Base-by-base conservation (phyloP, 2,113 vertebrate species). In the Sylvia atricapilla region DNA sequence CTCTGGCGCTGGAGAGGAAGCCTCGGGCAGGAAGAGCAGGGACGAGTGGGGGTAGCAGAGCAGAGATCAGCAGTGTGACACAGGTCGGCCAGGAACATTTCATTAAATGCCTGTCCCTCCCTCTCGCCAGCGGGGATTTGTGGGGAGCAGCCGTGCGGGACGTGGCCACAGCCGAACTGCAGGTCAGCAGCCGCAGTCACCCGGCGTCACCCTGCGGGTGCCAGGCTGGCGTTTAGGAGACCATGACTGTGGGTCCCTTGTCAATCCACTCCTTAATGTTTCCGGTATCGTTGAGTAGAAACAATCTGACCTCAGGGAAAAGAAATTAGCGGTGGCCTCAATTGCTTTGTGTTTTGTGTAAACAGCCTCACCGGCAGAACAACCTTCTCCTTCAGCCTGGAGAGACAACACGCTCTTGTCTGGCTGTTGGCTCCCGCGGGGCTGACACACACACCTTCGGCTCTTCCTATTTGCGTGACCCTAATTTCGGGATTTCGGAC, bases 291-390 rank as follows among this genome's bases (percentile, higher is more conserved):
- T 35, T 47, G 59, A 89, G 77, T 17, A 91, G 87, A 95, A 97
- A 97, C 91, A 97, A 94, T 52, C 76, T 95, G 94, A 94, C 96
- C 95, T 76, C 60, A 94, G 93, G 94, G 91, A 86, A 89, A 90
- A 91, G 50, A 95, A 96, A 94, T 93, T 76, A 92, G 87, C 52
- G 9, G 31, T 11, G 12, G 83, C 31, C 60, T 53, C 59, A 33
- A 78, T 83, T 66, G 90, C 93, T 92, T 93, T 93, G 93, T 96
- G 89, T 95, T 95, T 96, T 95, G 91, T 89, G 95, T 96, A 85
- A 97, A 97, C 94, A 95, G 84, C 84, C 85, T 62, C 88, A 50
- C 66, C 7, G 74, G 80, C 30, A 74, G 93, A 95, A 89, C 93
- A 93, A 84, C 83, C 89, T 79, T 66, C 67, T 78, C 63, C 15